Conservation (phyloP, 2,888 invertebrate genomes). For the Parascotia fuliginaria region DNA sequence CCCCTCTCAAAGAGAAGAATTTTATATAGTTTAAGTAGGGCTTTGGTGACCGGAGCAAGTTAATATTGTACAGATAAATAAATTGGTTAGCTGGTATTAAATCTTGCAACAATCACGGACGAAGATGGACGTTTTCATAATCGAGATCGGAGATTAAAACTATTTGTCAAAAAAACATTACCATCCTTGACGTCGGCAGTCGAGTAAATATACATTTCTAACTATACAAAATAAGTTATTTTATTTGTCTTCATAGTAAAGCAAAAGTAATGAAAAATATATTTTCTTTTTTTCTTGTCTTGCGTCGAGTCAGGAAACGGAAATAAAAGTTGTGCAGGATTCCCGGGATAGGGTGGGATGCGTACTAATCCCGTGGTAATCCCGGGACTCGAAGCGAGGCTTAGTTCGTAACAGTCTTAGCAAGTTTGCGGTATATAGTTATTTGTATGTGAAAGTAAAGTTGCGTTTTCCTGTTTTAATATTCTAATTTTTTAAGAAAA, state of each 20-base stretch:
- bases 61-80: too few relatives aligned
- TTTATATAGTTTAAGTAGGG: too few relatives aligned
- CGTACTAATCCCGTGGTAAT: conserved; percentile 31
- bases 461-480: not conserved
- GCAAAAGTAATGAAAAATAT: conserved; percentile 8
- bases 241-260: not conserved
- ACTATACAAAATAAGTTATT: not conserved
- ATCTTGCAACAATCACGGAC: too few relatives aligned
- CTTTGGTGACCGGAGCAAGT: too few relatives aligned
- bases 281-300: conserved; percentile 6
- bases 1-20: too few relatives aligned
- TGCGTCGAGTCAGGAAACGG: conserved; percentile 20
- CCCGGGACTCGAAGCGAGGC: conserved; percentile 13
- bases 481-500: too few relatives aligned
- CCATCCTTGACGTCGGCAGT: too few relatives aligned
- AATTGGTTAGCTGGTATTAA: too few relatives aligned
- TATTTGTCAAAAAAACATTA: too few relatives aligned
- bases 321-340: conserved; percentile 36
- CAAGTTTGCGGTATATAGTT: conserved; percentile 14
- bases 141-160: too few relatives aligned
- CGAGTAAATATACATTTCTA: too few relatives aligned
- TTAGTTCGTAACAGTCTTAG: conserved; percentile 23
- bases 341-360: not conserved
- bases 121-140: too few relatives aligned
- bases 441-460: not conserved